Evolutionary conservation across 2,113 vertebrate species (phyloP).

Genomic region (Amphiprion ocellaris): DNA sequence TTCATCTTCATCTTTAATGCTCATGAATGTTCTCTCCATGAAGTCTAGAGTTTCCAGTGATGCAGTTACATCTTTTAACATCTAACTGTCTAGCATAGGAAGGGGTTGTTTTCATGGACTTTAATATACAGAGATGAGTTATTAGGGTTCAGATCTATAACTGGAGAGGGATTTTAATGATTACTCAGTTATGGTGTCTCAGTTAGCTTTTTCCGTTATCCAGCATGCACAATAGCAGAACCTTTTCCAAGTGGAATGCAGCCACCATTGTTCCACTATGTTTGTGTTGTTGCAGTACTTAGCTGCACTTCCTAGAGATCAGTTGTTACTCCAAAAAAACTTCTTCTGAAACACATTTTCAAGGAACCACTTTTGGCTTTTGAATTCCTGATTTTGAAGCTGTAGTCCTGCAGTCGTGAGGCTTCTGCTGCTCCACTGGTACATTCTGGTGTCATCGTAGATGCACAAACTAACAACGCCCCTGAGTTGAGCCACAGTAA

Average conservation of each 20-base stretch:
- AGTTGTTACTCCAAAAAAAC: background rate
- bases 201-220: background rate
- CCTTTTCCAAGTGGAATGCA: background rate
- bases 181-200: background rate
- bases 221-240: background rate
- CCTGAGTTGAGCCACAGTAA: slow-evolving; percentile 19
- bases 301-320: background rate
- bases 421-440: background rate
- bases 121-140: too few species aligned
- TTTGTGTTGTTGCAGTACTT: background rate
- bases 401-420: too few species aligned
- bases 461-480: slow-evolving; percentile 7
- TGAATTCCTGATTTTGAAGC: background rate
- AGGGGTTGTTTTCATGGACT: too few species aligned
- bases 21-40: too few species aligned
- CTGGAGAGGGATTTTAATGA: background rate
- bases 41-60: too few species aligned
- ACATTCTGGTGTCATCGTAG: slow-evolving; percentile 6
- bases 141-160: too few species aligned
- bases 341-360: background rate
- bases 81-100: too few species aligned
- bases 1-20: too few species aligned
- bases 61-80: too few species aligned
- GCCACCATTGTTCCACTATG: background rate
- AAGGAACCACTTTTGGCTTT: background rate